phyloP scores from a whole-genome alignment of 2,888 invertebrate species.

The Tiliacea aurago region DNA sequence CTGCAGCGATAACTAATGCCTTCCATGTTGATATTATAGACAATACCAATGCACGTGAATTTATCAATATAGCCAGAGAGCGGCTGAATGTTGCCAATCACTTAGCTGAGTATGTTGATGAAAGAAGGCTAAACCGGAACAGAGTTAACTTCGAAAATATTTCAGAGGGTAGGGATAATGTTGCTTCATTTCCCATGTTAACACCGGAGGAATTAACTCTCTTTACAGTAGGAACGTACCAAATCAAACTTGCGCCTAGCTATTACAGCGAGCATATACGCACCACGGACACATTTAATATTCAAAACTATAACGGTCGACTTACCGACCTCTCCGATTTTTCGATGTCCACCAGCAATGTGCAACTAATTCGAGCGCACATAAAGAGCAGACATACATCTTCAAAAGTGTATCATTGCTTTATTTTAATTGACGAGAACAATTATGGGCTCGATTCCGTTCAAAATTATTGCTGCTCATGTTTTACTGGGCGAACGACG shows the following conservation, averaged over 20 bases:
- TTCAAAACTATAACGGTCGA: constrained; percentile 8
- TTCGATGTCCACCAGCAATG: constrained; percentile 3
- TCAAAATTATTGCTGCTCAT: constrained; percentile 8
- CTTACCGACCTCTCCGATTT: constrained; percentile 2
- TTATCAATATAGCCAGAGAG: constrained; percentile 1
- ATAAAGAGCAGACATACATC: constrained; percentile 5
- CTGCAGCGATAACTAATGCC: constrained; percentile 11
- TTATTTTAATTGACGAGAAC: constrained; percentile 2
- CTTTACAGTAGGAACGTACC: constrained; percentile 3
- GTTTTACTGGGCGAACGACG: constrained; percentile 7
- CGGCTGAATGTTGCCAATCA: not conserved
- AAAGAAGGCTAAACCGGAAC: not conserved
- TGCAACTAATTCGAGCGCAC: constrained; percentile 9
- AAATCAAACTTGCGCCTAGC: constrained; percentile 3
- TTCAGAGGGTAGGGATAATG: not conserved
- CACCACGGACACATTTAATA: constrained; percentile 1
- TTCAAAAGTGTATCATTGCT: constrained; percentile 9
- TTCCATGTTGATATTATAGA: constrained; percentile 4
- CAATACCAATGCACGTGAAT: not conserved
- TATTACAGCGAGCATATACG: constrained; percentile 9
- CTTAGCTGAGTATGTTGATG: constrained; percentile 3
- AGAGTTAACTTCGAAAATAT: not conserved
- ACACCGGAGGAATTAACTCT: not conserved
- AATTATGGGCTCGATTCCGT: not conserved
- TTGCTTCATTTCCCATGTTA: constrained; percentile 2